Base-by-base conservation (phyloP, 2,888 invertebrate genomes). In the Dolichopus griseipennis region DNA sequence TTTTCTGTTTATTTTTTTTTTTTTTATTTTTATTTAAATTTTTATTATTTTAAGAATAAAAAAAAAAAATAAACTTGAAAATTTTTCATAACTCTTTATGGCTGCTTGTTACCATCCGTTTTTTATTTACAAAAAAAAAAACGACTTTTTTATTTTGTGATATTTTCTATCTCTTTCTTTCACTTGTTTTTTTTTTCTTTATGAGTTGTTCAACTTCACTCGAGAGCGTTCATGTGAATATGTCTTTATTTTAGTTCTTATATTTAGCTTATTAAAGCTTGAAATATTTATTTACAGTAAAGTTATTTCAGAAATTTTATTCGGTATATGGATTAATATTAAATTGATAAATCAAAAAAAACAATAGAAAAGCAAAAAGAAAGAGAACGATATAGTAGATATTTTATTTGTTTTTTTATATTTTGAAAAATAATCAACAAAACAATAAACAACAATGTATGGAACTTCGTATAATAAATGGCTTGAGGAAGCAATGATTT, bases 11-110 rank as follows among this genome's bases (percentile, higher is more conserved):
- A 37, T 37, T 10, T 37, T 8, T 37, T 7, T 37, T 37, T 8
- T 37, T 37, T 7, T 37, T 37, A 1, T 37, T 37, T 8, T 37
- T 37, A 8, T 37, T 37, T 37, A 4, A 9, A 37, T 37, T 10
- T 37, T 9, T 37, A 10, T 12, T 37, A 4, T 27, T 2, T 27
- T 6, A 52, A 52, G 15, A 41, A 52, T 52, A 52, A 52, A 37
- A 34, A 34, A 34, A 34, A 34, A 34, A 34, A 37, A 37, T 37
- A 37, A 52, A 52, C 52, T 52, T 52, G 52, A 52, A 52, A 52
- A 52, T 52, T 52, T n/a, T 52, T 18, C 52, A 52, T 52, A 52
- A 52, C 52, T 52, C 52, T 52, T 52, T 52, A 52, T n/a, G 15
- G 18, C n/a, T 52, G 37, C 37, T 37, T 37, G 37, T 37, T 37